phyloP scores from a whole-genome alignment of 2,888 invertebrate genomes.

The Endotricha flammealis region DNA sequence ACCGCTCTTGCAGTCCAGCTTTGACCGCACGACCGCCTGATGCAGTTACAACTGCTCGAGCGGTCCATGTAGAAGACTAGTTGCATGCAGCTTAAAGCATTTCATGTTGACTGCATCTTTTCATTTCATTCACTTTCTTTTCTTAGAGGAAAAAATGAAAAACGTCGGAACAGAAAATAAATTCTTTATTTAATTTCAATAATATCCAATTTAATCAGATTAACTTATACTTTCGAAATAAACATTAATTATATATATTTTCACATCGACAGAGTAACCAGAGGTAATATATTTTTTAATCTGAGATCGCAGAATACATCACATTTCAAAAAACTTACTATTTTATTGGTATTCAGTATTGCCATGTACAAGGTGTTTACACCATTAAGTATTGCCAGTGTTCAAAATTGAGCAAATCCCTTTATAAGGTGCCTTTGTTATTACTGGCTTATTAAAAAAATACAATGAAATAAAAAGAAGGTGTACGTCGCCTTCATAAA shows the following conservation, averaged over 20 bases:
- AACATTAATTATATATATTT: conserved; percentile 30
- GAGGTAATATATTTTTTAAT: conserved; percentile 39
- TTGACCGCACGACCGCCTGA: no score
- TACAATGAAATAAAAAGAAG: conserved; percentile 28
- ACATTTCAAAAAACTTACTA: conserved; percentile 53
- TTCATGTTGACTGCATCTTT: no score
- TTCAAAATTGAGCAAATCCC: conserved; percentile 14
- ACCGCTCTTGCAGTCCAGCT: no score
- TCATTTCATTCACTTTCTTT: neutral
- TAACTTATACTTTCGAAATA: conserved; percentile 48
- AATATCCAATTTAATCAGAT: conserved; percentile 74
- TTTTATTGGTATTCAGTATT: conserved; percentile 42
- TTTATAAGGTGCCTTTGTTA: no score
- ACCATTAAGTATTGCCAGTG: conserved; percentile 30
- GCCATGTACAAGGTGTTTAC: conserved; percentile 43
- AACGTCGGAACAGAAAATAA: conserved; percentile 70
- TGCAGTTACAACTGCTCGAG: no score
- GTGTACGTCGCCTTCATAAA: conserved; percentile 55
- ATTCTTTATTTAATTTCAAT: conserved; percentile 72
- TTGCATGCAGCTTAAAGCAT: no score
- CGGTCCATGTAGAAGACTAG: no score
- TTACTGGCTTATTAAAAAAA: conserved; percentile 12
- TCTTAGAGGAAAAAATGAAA: conserved; percentile 33
- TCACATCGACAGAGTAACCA: conserved; percentile 24
- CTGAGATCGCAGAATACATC: conserved; percentile 71